Conservation (phyloP, 2,113 vertebrate species). For the Dicentrarchus labrax region DNA sequence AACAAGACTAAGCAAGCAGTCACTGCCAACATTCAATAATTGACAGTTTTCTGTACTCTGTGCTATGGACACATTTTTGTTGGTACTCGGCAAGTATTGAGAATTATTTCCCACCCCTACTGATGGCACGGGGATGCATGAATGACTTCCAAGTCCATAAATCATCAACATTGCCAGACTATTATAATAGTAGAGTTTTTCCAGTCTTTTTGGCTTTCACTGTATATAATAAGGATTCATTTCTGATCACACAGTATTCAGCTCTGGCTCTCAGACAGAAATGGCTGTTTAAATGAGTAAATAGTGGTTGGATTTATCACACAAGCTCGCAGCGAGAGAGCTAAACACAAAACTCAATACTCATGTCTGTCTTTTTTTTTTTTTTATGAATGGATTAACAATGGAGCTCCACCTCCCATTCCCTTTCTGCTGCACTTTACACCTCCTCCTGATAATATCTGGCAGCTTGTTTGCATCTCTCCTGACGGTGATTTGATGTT, state of each 20-base stretch:
- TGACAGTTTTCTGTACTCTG: neutral
- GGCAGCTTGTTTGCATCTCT: conserved; percentile 65
- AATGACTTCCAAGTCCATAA: neutral
- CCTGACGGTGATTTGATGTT: conserved; percentile 49
- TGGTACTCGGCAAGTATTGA: neutral
- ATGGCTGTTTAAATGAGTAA: neutral
- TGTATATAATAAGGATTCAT: neutral
- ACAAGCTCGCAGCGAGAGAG: neutral
- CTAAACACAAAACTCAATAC: conserved; percentile 3
- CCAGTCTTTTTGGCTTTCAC: neutral
- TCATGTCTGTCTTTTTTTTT: neutral
- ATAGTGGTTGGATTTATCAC: neutral
- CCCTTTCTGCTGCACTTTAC: conserved; percentile 35
- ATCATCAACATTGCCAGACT: neutral
- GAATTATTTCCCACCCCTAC: neutral
- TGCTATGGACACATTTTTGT: neutral
- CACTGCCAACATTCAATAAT: neutral
- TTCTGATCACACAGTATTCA: neutral
- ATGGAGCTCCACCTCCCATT: neutral
- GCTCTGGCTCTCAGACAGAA: neutral
- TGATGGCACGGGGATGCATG: neutral
- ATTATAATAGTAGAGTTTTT: neutral
- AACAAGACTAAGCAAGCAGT: neutral
- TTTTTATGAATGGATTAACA: conserved; percentile 11
- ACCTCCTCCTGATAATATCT: conserved; percentile 44